These are phyloP conservation scores for Asobara japonica DNA, from an alignment of 1,140 invertebrate species.

Conservation along the genomic window DNA sequence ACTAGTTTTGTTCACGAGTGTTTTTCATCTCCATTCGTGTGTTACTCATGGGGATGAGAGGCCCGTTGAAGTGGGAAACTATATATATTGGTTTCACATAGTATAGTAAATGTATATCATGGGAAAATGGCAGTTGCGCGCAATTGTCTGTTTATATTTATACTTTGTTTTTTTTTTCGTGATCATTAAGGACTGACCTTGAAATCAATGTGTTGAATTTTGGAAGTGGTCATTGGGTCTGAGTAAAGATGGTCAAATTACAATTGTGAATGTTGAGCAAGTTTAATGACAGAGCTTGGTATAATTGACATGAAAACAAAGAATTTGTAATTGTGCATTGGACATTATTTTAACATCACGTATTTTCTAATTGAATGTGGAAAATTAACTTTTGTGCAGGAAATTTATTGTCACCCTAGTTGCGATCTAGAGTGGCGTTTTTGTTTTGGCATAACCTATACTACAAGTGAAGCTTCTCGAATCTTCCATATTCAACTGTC, in stretches of 20 bases:
- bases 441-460: slow-evolving; percentile 15
- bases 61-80: too few species aligned
- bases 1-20: too few species aligned
- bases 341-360: neutral
- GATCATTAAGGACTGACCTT: neutral
- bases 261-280: neutral
- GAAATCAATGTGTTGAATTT: neutral
- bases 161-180: neutral
- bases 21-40: too few species aligned
- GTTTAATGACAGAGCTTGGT: neutral
- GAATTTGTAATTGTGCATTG: neutral
- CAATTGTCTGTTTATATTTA: slow-evolving; percentile 31
- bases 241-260: neutral
- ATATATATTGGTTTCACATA: too few species aligned
- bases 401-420: too few species aligned
- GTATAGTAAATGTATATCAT: neutral
- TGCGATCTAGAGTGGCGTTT: too few species aligned
- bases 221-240: neutral
- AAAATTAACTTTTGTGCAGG: neutral
- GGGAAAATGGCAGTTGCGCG: slow-evolving; percentile 29
- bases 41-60: too few species aligned
- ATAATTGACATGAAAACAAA: neutral
- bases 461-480: slow-evolving; percentile 26
- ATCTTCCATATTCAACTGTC: slow-evolving; percentile 32
- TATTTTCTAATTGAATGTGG: neutral